Conservation (phyloP, 2,797 vertebrate species). For the Microchirus variegatus region DNA sequence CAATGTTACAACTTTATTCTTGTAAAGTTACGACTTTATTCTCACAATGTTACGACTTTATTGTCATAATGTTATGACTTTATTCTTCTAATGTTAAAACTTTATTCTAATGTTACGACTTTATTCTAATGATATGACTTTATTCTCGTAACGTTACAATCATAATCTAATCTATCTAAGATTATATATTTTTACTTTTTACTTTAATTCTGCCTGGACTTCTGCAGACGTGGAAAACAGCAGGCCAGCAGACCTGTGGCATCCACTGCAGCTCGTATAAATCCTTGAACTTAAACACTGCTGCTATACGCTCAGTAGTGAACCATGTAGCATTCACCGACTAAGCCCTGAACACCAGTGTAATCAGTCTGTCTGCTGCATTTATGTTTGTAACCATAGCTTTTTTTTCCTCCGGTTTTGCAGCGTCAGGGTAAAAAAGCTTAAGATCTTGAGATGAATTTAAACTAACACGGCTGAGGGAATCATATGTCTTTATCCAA, state of each 20-base stretch:
- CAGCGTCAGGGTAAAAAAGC: slow-evolving; percentile 23
- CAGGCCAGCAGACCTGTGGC: background rate
- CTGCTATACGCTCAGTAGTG: slow-evolving; percentile 6
- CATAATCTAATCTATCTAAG: no score
- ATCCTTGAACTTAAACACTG: background rate
- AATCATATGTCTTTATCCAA: slow-evolving; percentile 73
- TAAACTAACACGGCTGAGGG: slow-evolving; percentile 52
- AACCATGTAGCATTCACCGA: slow-evolving; percentile 27
- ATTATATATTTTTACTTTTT: no score
- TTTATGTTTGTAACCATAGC: slow-evolving; percentile 6
- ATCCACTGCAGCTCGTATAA: background rate
- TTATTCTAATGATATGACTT: no score
- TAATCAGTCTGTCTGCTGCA: slow-evolving; percentile 19
- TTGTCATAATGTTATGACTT: no score
- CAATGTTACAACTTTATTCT: no score
- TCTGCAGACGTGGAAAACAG: no score
- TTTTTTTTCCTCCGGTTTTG: slow-evolving; percentile 1
- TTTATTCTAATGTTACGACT: no score
- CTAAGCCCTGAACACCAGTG: slow-evolving; percentile 4
- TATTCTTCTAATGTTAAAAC: no score
- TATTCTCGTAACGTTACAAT: no score
- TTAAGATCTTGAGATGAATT: slow-evolving; percentile 53
- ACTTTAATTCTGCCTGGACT: no score
- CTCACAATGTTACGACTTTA: no score
- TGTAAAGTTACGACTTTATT: no score